These are phyloP conservation scores for Papilio machaon DNA, from an alignment of 1,140 invertebrate species.

Conservation along the genomic window DNA sequence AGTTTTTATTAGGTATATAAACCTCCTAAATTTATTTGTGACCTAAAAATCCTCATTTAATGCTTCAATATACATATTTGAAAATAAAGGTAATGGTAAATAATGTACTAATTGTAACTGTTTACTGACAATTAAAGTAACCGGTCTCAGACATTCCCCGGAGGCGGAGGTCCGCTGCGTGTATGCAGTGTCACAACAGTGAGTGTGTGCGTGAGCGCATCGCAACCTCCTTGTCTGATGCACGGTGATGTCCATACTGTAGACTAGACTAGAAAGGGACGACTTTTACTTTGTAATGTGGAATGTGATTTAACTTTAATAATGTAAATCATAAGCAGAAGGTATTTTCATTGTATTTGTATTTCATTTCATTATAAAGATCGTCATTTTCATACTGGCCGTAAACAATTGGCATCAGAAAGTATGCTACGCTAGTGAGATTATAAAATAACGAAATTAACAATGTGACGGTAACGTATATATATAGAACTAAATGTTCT, in stretches of 20 bases:
- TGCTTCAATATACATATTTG: not conserved
- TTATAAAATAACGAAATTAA: too few relatives aligned
- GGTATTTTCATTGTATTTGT: too few relatives aligned
- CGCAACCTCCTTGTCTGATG: slow-evolving; percentile 8
- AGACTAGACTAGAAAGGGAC: not conserved
- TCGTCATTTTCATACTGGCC: too few relatives aligned
- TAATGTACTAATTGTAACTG: slow-evolving; percentile 22
- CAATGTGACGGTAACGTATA: not conserved
- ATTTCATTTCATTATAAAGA: too few relatives aligned
- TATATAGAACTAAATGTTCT: not conserved
- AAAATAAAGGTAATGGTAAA: slow-evolving; percentile 15
- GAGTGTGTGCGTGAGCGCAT: not conserved
- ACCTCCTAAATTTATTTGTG: not conserved
- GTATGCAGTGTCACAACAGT: too few relatives aligned
- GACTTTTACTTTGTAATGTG: not conserved
- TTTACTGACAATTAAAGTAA: slow-evolving; percentile 16
- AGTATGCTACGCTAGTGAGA: too few relatives aligned
- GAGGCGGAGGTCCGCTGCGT: not conserved
- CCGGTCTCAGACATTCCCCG: not conserved
- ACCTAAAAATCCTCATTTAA: not conserved
- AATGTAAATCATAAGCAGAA: too few relatives aligned
- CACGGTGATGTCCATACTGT: not conserved
- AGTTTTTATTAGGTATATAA: not conserved
- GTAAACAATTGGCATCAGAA: too few relatives aligned
- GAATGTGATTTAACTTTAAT: too few relatives aligned